These are phyloP conservation scores for Tringa solitaria DNA, from an alignment of 2,113 vertebrate genomes.

Conservation along the genomic window DNA sequence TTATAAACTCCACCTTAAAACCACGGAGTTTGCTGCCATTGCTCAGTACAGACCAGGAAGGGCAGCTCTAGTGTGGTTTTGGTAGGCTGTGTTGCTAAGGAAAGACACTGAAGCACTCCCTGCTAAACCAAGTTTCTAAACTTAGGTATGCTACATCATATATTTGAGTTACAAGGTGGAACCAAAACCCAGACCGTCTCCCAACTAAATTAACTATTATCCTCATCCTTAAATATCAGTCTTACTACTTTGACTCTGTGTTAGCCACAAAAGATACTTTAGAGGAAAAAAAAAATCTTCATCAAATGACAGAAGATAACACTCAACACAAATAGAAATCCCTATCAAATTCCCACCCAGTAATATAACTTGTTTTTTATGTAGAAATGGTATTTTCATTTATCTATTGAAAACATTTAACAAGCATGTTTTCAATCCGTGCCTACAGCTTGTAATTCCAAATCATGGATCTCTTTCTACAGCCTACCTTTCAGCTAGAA, in stretches of 20 bases:
- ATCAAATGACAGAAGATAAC: neutral
- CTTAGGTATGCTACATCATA: neutral
- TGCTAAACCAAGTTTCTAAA: constrained; percentile 24
- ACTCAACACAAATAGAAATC: neutral
- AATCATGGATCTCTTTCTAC: neutral
- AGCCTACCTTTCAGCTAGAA: neutral
- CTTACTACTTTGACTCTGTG: neutral
- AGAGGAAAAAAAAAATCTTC: neutral
- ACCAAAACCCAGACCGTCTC: neutral
- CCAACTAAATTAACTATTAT: neutral
- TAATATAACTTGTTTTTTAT: neutral
- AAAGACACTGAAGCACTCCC: neutral
- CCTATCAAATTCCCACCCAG: neutral
- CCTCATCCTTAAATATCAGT: neutral
- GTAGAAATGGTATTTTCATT: neutral
- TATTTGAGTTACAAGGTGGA: neutral
- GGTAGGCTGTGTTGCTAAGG: constrained; percentile 31
- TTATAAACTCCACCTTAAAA: constrained; percentile 45
- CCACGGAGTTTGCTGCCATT: neutral
- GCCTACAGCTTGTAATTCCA: neutral
- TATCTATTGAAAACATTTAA: neutral
- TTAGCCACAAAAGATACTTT: neutral
- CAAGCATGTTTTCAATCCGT: neutral
- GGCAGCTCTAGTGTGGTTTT: neutral
- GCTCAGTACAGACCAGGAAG: neutral